Evolutionary conservation across 2,113 vertebrate species (phyloP), one percentile per base, ranked within the genome.

Genomic region (Toxotes chatareus): DNA sequence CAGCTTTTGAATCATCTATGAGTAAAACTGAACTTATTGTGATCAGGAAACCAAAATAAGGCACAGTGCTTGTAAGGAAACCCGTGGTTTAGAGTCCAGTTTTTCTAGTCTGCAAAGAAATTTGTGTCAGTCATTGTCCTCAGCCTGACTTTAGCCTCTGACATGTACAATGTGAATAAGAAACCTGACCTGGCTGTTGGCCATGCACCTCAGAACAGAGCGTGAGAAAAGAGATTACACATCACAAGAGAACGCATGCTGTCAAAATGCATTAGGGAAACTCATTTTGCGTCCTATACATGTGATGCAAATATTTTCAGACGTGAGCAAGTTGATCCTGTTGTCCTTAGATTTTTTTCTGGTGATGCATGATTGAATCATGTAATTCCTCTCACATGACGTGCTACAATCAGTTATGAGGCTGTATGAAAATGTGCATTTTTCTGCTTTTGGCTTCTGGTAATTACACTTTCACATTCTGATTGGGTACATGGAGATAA

Each of bases 141-240:
- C 63, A 4, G 56, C 23, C 3, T 59, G 79, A 68, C 70, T 77
- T 31, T 61, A 65, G 61, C 62, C 59, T 65, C 73, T 49, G 81
- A 73, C 76, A 64, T 62, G 66, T 56, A 77, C 73, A 32, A 19
- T 63, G 76, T 73, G 83, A 83, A 42, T 31, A 10, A 80, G 74
- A 83, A 85, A 90, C 82, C 78, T 80, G 81, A 86, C 46, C 84
- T 68, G 82, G 79, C 82, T 76, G 27, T 23, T 40, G 64, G 85
- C 80, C 89, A 89, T 36, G 2, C 42, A 59, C 80, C 57, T 49
- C 55, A 49, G 40, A 49, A 27, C 84, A 40, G 85, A 88, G 87
- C 77, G 91, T 92, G 89, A 89, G 88, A 91, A 88, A 81, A 71
- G 66, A 80, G 88, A 82, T 88, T 80, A 86, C 79, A 47, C 83